phyloP scores from a whole-genome alignment of 2,113 vertebrate species.

The Myxocyprinus asiaticus region DNA sequence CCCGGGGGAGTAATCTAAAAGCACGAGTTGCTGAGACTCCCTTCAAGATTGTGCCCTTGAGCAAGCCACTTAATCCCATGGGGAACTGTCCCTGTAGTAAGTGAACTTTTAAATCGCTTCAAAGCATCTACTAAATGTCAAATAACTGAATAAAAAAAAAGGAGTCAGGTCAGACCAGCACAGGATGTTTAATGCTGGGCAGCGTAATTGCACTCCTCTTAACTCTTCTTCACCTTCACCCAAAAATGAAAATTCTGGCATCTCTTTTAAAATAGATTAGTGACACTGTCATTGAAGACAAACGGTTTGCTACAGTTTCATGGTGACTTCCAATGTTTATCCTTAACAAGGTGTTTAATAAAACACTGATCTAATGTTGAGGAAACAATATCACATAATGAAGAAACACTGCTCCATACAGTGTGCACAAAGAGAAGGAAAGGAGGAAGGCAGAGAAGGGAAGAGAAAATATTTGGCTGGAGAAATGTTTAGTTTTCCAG shows the following conservation, averaged over 20 bases:
- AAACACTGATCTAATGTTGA: conserved; percentile 14
- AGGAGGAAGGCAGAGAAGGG: conserved; percentile 5
- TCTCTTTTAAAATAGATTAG: too few species aligned
- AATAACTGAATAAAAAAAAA: conserved; percentile 35
- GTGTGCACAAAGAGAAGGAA: conserved; percentile 15
- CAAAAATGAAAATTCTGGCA: too few species aligned
- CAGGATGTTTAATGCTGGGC: conserved; percentile 41
- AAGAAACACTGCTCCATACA: not conserved
- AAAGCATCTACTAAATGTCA: conserved; percentile 27
- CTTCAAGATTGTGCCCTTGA: conserved; percentile 27
- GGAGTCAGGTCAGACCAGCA: conserved; percentile 30
- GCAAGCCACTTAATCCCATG: conserved; percentile 20
- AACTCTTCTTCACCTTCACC: not conserved
- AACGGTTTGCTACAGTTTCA: not conserved
- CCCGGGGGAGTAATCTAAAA: conserved; percentile 13
- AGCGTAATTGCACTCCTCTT: conserved; percentile 48
- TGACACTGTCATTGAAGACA: too few species aligned
- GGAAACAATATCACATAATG: too few species aligned
- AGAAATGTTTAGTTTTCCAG: conserved; percentile 65
- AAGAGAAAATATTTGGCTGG: conserved; percentile 50
- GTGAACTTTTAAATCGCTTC: conserved; percentile 27
- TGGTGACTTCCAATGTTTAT: conserved; percentile 35
- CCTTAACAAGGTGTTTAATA: conserved; percentile 53
- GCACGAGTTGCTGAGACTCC: not conserved
- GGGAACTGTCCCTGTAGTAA: conserved; percentile 21